Evolutionary conservation across 2,888 invertebrate species (phyloP), one percentile per base, ranked within the genome.

Genomic region (Phengaris arion): DNA sequence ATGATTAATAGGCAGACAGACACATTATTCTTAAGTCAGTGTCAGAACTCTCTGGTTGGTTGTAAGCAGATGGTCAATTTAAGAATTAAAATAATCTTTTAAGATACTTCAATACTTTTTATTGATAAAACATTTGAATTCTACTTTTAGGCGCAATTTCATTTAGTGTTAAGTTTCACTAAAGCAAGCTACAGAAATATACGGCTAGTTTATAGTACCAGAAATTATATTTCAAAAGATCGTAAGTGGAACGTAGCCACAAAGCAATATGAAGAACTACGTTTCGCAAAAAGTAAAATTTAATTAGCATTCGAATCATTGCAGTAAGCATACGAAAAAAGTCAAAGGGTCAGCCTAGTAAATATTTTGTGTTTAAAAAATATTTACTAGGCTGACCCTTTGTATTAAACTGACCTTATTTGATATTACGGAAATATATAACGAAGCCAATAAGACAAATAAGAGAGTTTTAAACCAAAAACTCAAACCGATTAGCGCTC

Each of bases 141-240:
- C 12, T 9, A 52, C 12, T 10, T 10, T 52, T 52, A 10, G 10
- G 10, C 12, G 35, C 35, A 64, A 64, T 64, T 22, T 12, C n/a
- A 35, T 10, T 52, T 64, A 35, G 5, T 35, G 35, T 64, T 64
- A 12, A 64, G 22, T 64, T 64, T 10, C 0, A 35, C 10, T 22
- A 35, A 64, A 10, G 35, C 35, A 35, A 52, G 54, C 59, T 22
- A 69, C 55, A 51, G 74, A 68, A 57, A 74, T 76, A 46, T 55
- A 15, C 74, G 55, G 64, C 72, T 54, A 52, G 35, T 45, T 35
- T 46, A 68, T 52, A 72, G 52, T 52, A 45, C 72, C 51, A 74
- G 76, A 73, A 74, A 72, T 75, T 73, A 75, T 75, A 75, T 74
- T 75, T 72, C 52, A 72, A 72, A 72, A 52, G 72, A 72, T 54